Evolutionary conservation across 1,140 invertebrate species (phyloP), one percentile per base, ranked within the genome.

Genomic region (Pissodes strobi): DNA sequence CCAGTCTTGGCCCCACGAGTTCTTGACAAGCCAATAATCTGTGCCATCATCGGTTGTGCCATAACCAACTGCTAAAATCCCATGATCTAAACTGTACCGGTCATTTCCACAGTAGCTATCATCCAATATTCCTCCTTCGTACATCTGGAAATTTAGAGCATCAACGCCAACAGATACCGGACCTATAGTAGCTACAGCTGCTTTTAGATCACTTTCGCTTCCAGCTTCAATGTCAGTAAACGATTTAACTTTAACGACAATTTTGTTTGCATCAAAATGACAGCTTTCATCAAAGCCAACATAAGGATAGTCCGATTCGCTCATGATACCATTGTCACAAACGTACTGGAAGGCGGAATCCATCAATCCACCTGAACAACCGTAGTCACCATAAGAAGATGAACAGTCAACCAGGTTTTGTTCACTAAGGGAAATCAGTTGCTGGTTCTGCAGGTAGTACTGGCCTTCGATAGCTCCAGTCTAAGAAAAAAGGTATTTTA

Each of bases 381-480:
- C 63, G 4, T 38, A n/a, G 22, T 56, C 23, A 12, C 59, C 59
- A 30, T 66, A 49, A 8, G 12, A 49, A 9, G 19, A 6, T 2
- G 58, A 52, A 77, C 97, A 99, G 82, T 99, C 25, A 27, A 27
- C 25, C 3, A 27, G 25, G 9, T 27, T 27, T 27, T 99, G 96
- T 81, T 99, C 97, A 67, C 93, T 95, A 0, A 99, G 84, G 2
- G 93, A 94, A 4, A 95, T 84, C n/a, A 99, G 82, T 64, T 86
- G 84, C 45, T 91, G 91, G 19, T 84, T 88, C 75, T 90, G 87
- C 5, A 60, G 18, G 17, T 48, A 49, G 22, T 60, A 48, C 8
- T 46, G 27, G 23, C 57, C 21, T 39, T 60, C 57, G 3, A 60
- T 12, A n/a, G 25, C 18, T 5, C 43, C 57, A 22, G 38, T 49